Evolutionary conservation across 2,888 invertebrate species (phyloP), one percentile per base, ranked within the genome.

Genomic region (Platycnemis pennipes): DNA sequence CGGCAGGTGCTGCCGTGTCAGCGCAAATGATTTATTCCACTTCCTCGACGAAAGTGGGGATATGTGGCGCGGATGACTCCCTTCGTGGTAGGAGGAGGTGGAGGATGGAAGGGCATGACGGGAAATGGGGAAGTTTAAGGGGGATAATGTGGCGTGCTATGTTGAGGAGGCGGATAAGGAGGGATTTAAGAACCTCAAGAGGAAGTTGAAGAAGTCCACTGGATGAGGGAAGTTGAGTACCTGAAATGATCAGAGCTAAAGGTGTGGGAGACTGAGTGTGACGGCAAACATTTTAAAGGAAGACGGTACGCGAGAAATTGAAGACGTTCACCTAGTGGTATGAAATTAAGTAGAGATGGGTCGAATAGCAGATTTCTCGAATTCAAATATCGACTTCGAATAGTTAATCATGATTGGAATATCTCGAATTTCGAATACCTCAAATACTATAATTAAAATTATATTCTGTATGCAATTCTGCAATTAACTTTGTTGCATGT

Each of bases 1-100:
- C 16, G 37, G 77, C 37, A 37, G 37, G 8, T 11, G 7, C 13
- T 11, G 77, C 77, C 11, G 77, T 37, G 77, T 77, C 77, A 77
- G 77, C 77, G 77, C 37, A 37, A 77, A 37, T 77, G 77, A 77
- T 77, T 77, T 77, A 77, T 77, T 77, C 77, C 26, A 37, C 77
- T 37, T 63, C 77, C 77, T 11, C 77, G 77, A 77, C 37, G 77
- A 77, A 77, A 77, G 77, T 77, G 26, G 77, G 77, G 37, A 77
- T 77, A 37, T 77, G 16, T 37, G 77, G 37, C 37, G 37, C 37
- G 16, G 37, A 37, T 31, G 37, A 77, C 77, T 37, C 77, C 37
- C 37, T 2, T n/a, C 77, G n/a, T n/a, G 11, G 77, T 13, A 77
- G 37, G 63, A n/a, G 4, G n/a, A 77, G 13, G 77, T 4, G 77